These are phyloP conservation scores for Notolepis coatsorum DNA, from an alignment of 2,797 vertebrate genomes.

Conservation along the genomic window DNA sequence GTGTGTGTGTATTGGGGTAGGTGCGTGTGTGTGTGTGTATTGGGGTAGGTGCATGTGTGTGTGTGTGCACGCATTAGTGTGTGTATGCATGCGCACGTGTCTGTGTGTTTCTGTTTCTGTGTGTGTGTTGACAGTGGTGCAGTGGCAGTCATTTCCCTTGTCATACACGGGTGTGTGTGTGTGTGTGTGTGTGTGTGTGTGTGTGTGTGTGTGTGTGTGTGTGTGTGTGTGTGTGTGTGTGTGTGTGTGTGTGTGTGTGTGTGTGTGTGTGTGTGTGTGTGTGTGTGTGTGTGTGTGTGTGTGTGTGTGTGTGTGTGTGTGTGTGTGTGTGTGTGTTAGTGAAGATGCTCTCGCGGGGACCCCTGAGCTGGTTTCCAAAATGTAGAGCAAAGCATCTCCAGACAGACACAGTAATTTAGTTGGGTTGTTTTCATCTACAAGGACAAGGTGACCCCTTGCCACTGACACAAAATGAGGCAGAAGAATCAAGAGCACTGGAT, in stretches of 20 bases:
- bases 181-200: neutral
- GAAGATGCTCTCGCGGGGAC: constrained; percentile 52
- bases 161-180: constrained; percentile 50
- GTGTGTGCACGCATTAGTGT: neutral
- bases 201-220: neutral
- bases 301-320: neutral
- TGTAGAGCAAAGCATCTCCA: constrained; percentile 69
- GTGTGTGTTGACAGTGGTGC: constrained; percentile 26
- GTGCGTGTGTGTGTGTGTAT: neutral
- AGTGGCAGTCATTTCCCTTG: constrained; percentile 60
- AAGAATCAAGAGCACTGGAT: constrained; percentile 60
- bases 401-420: constrained; percentile 38
- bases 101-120: neutral
- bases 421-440: constrained; percentile 68
- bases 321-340: constrained; percentile 28
- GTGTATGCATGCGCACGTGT: neutral
- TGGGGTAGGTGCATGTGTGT: neutral
- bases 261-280: too few relatives aligned
- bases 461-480: constrained; percentile 33
- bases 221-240: too few relatives aligned
- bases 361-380: constrained; percentile 70
- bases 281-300: neutral
- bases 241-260: too few relatives aligned
- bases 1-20: neutral
- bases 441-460: constrained; percentile 62